These are phyloP conservation scores for Macquaria ambigua DNA, from an alignment of 2,113 vertebrate genomes.

Conservation along the genomic window DNA sequence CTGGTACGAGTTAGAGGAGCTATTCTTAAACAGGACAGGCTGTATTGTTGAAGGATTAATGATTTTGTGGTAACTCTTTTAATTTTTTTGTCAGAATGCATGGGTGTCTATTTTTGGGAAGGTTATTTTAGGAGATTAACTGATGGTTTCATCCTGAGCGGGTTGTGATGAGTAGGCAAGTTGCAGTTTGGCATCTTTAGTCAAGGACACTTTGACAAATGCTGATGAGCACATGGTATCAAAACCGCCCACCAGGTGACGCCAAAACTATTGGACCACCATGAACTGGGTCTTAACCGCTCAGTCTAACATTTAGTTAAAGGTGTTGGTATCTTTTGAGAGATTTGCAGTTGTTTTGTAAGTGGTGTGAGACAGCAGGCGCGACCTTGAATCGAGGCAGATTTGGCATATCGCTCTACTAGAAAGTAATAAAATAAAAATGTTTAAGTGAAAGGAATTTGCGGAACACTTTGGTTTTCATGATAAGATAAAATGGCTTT, in stretches of 20 bases:
- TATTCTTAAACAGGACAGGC: slow-evolving; percentile 27
- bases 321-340: background rate
- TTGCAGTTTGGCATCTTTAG: slow-evolving; percentile 12
- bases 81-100: background rate
- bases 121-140: slow-evolving; percentile 39
- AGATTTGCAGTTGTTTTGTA: background rate
- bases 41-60: slow-evolving; percentile 58
- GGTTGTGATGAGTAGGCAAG: slow-evolving; percentile 29
- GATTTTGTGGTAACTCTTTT: slow-evolving; percentile 6
- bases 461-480: background rate
- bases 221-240: slow-evolving; percentile 5
- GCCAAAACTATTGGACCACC: background rate
- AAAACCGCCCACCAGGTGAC: background rate
- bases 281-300: background rate
- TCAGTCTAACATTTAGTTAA: background rate
- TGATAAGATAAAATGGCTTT: background rate
- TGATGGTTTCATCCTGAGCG: slow-evolving; percentile 1
- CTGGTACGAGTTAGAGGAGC: slow-evolving; percentile 4
- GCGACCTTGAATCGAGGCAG: background rate
- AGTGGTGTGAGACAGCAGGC: background rate
- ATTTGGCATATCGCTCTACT: background rate
- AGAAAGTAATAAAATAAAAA: background rate
- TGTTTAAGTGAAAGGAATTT: background rate
- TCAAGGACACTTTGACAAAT: slow-evolving; percentile 26
- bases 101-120: background rate